Percentiles rank a stretch among this genome's conserved stretches.
These are phyloP conservation scores for Caenorhabditis japonica DNA, from an alignment of 2,888 invertebrate genomes.

Conservation along the genomic window DNA sequence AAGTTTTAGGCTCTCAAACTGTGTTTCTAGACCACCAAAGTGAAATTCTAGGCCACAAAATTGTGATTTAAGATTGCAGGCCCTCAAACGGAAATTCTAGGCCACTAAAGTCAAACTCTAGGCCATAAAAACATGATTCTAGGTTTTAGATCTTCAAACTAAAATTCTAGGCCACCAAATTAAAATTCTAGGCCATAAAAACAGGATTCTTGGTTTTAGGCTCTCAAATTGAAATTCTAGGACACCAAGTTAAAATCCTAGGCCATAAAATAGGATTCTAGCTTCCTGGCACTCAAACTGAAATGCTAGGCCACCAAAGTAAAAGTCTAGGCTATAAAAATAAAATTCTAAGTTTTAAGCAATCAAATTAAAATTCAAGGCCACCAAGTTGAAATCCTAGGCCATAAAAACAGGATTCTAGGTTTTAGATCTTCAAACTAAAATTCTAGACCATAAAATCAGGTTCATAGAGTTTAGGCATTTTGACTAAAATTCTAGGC, in stretches of 20 bases:
- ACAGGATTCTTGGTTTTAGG: background rate
- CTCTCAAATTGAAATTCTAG: background rate
- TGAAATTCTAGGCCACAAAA: background rate
- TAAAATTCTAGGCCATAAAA: background rate
- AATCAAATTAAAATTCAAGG: background rate
- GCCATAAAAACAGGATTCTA: background rate
- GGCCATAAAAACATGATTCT: too few relatives aligned
- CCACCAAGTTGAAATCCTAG: background rate
- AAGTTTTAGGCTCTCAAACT: too few relatives aligned
- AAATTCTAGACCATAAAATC: background rate
- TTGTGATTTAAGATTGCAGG: too few relatives aligned
- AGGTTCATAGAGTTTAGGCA: background rate
- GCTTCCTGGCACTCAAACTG: background rate
- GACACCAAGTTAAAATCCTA: background rate
- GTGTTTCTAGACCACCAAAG: too few relatives aligned
- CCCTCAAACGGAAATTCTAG: too few relatives aligned
- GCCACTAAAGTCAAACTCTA: too few relatives aligned
- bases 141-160: too few relatives aligned
- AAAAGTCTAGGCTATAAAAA: too few relatives aligned
- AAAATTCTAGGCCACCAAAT: too few relatives aligned
- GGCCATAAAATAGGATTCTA: background rate
- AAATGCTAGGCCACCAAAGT: background rate
- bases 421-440: background rate
- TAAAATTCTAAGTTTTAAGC: background rate
- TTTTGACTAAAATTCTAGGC: background rate